phyloP scores from a whole-genome alignment of 2,888 invertebrate genomes.

The Scrobipalpa costella region DNA sequence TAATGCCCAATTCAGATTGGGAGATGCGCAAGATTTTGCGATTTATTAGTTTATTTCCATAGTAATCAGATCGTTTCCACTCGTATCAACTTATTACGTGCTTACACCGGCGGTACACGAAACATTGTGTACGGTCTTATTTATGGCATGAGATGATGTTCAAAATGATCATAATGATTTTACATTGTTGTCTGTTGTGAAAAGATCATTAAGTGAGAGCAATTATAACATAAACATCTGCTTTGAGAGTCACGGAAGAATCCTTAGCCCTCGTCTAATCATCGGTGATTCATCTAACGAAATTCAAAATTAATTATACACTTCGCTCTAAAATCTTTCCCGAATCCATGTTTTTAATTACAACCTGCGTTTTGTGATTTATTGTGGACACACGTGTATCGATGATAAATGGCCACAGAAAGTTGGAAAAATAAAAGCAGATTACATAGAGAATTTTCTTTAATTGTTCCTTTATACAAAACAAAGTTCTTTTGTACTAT shows the following conservation, averaged over 20 bases:
- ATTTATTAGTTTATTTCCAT: constrained; percentile 22
- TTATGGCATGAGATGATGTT: constrained; percentile 17
- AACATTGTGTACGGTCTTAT: constrained; percentile 3
- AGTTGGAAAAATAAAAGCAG: constrained; percentile 31
- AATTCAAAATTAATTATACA: constrained; percentile 77
- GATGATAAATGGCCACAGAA: constrained; percentile 62
- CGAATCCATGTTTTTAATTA: constrained; percentile 76
- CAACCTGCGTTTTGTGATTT: constrained; percentile 66
- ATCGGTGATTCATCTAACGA: constrained; percentile 77
- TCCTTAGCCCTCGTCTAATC: constrained; percentile 64
- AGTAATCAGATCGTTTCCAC: constrained; percentile 22
- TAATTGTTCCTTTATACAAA: constrained; percentile 26
- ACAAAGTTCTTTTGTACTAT: neutral
- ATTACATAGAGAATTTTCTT: constrained; percentile 19
- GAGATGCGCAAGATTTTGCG: constrained; percentile 24
- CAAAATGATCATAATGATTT: constrained; percentile 29
- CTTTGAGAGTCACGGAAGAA: constrained; percentile 61
- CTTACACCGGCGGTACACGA: constrained; percentile 1
- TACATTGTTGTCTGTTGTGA: constrained; percentile 49
- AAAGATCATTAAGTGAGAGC: constrained; percentile 69
- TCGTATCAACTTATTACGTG: neutral
- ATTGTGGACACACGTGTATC: constrained; percentile 63
- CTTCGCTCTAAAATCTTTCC: constrained; percentile 68
- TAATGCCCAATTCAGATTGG: constrained; percentile 53
- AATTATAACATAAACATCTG: constrained; percentile 76